Conservation (phyloP, 2,113 vertebrate genomes). For the Melanostigma gelatinosum region DNA sequence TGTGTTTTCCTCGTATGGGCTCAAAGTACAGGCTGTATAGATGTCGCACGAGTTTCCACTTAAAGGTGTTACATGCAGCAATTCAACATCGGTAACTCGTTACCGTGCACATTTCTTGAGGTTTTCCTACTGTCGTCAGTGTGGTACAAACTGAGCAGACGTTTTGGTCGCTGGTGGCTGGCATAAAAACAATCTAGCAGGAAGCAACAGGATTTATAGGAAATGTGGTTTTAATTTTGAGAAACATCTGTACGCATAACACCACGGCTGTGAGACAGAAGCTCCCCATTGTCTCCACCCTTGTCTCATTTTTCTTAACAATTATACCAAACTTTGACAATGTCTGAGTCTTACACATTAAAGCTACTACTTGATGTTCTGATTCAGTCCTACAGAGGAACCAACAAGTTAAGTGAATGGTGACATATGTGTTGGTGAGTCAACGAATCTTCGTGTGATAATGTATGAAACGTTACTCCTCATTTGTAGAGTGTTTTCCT, state of each 20-base stretch:
- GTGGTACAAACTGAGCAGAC: constrained; percentile 1
- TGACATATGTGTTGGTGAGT: constrained; percentile 3
- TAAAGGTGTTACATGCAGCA: neutral
- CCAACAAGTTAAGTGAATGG: neutral
- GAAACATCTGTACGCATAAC: constrained; percentile 27
- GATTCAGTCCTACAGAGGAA: neutral
- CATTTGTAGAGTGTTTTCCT: too few relatives aligned
- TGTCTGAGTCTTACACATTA: neutral
- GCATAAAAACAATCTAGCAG: neutral
- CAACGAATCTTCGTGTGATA: too few relatives aligned
- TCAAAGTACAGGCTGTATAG: neutral
- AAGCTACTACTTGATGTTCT: neutral
- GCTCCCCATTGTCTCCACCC: neutral
- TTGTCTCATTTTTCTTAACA: constrained; percentile 5
- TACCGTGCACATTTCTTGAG: neutral
- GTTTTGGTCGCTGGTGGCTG: constrained; percentile 12
- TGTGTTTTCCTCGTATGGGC: neutral
- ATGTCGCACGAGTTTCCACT: neutral
- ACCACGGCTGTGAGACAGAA: constrained; percentile 21
- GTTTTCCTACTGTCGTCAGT: neutral
- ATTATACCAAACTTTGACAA: neutral
- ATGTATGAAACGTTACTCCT: too few relatives aligned
- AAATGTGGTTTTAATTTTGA: constrained; percentile 52
- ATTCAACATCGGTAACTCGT: constrained; percentile 8
- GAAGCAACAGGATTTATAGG: constrained; percentile 41